phyloP scores from a whole-genome alignment of 2,113 vertebrate genomes.

The Actinemys pallida region DNA sequence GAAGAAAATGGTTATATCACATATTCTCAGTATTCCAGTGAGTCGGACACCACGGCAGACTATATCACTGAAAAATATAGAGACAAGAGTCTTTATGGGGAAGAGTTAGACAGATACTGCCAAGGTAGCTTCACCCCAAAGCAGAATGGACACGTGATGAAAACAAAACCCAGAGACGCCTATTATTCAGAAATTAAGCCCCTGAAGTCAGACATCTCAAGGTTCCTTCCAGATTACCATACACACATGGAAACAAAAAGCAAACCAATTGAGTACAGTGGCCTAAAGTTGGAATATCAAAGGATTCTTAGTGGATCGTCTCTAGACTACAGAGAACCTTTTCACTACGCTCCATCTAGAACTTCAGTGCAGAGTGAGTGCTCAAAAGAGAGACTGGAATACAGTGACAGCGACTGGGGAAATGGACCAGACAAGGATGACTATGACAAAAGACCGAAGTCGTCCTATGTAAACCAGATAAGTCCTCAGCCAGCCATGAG shows the following conservation, averaged over 20 bases:
- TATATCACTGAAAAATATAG: conserved; percentile 81
- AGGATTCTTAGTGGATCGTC: conserved; percentile 81
- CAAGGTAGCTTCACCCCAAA: conserved; percentile 79
- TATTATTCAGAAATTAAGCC: conserved; percentile 92
- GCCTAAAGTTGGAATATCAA: conserved; percentile 82
- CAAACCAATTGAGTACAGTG: conserved; percentile 81
- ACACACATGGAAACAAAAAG: conserved; percentile 90
- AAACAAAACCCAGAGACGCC: conserved; percentile 78
- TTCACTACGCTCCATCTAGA: conserved; percentile 86
- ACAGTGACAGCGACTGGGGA: conserved; percentile 89
- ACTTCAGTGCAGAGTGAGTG: conserved; percentile 88
- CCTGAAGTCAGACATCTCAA: conserved; percentile 86
- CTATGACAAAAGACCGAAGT: conserved; percentile 93
- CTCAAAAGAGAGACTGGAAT: conserved; percentile 88
- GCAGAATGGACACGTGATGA: conserved; percentile 91
- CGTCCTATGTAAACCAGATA: conserved; percentile 90
- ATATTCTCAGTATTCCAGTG: conserved; percentile 94
- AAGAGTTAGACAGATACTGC: conserved; percentile 88
- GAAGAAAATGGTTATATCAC: conserved; percentile 95
- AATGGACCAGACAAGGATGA: conserved; percentile 87
- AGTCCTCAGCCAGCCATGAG: conserved; percentile 94
- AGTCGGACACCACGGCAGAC: conserved; percentile 89
- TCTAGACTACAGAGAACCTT: conserved; percentile 91
- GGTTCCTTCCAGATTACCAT: conserved; percentile 90
- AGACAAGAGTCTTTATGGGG: conserved; percentile 82